phyloP scores from a whole-genome alignment of 2,888 invertebrate genomes.

The Pelosia muscerda region DNA sequence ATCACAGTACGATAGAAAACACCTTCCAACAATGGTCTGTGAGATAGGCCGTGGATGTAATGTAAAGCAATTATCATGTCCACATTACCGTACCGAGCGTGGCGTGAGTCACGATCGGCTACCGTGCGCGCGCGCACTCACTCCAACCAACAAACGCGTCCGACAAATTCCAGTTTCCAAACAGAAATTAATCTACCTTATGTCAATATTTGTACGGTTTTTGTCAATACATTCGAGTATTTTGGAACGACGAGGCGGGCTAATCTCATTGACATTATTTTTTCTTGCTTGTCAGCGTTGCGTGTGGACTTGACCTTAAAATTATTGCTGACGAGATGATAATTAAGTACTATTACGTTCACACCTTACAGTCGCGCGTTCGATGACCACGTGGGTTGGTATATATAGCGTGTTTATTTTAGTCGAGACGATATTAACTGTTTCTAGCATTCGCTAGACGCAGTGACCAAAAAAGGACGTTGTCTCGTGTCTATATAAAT shows the following conservation, averaged over 20 bases:
- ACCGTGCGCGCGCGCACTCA: slow-evolving; percentile 57
- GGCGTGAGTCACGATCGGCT: slow-evolving; percentile 74
- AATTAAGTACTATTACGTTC: slow-evolving; percentile 30
- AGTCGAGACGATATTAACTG: slow-evolving; percentile 29
- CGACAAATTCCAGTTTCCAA: slow-evolving; percentile 52
- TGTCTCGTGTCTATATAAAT: neutral
- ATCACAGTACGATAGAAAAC: slow-evolving; percentile 22
- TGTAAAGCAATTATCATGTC: slow-evolving; percentile 73
- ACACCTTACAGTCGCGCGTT: slow-evolving; percentile 31
- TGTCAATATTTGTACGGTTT: slow-evolving; percentile 58
- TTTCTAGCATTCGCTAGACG: slow-evolving; percentile 15
- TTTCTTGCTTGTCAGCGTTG: slow-evolving; percentile 23
- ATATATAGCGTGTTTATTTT: slow-evolving; percentile 30
- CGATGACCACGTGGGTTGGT: slow-evolving; percentile 39
- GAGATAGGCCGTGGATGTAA: slow-evolving; percentile 53
- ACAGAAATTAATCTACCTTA: slow-evolving; percentile 55
- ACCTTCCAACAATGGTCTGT: slow-evolving; percentile 38
- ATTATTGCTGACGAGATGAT: slow-evolving; percentile 40
- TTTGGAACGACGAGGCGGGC: slow-evolving; percentile 42
- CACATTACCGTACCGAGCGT: slow-evolving; percentile 57
- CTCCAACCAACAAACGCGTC: slow-evolving; percentile 32
- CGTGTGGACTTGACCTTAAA: slow-evolving; percentile 44
- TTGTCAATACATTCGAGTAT: slow-evolving; percentile 52
- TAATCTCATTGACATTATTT: slow-evolving; percentile 37
- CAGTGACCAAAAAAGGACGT: slow-evolving; percentile 14